Evolutionary conservation across 2,888 invertebrate species (phyloP), one percentile per base, ranked within the genome.

Genomic region (Cantharis rustica): DNA sequence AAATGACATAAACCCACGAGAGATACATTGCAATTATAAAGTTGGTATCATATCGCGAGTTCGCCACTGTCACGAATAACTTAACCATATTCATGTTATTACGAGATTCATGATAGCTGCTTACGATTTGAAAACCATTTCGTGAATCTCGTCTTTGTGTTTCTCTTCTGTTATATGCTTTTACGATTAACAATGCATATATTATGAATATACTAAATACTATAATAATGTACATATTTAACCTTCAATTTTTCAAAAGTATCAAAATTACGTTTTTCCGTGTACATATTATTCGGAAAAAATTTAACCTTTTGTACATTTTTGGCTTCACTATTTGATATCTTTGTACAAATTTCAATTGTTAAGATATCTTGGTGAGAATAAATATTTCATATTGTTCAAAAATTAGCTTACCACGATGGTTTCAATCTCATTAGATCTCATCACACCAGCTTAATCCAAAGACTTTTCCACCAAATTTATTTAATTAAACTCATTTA

Each of bases 21-120:
- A 70, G 47, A 72, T 66, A 70, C 72, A 74, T 73, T 77, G 75
- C 73, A 77, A 79, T 75, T 68, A 62, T 31, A 71, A 47, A 61
- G 26, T 47, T 76, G 78, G 76, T 75, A 76, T 73, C 69, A 68
- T 74, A 76, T 75, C 68, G 71, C 76, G 71, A 78, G 79, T 77
- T 81, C 78, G 80, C 80, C 80, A 81, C 80, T 80, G 80, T 82
- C 82, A 82, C 81, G 82, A 80, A 79, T 79, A 78, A 80, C 79
- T 81, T 80, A 80, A 80, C 77, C 72, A 76, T 79, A 79, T 79
- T 76, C 79, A 74, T 79, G 76, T 81, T 80, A 81, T 81, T 80
- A 81, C 75, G 75, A 78, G 75, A 79, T 80, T 80, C 80, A 80
- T 80, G 79, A 81, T 80, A 77, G 79, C 78, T 81, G 79, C 80